Conservation (phyloP, 2,113 vertebrate genomes). For the Helogale parvula region DNA sequence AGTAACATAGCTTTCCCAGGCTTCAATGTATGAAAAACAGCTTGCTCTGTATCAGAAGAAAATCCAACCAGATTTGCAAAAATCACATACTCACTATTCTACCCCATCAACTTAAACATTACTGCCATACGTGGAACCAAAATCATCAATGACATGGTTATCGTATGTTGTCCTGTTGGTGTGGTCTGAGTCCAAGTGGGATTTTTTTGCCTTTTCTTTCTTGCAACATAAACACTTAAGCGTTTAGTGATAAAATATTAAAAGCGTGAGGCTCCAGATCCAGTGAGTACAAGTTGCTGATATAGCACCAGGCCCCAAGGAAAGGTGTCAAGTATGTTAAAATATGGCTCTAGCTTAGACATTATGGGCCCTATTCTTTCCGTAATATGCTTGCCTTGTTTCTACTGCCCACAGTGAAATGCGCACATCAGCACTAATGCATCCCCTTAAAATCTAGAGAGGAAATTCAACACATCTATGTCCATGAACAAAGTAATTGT, state of each 20-base stretch:
- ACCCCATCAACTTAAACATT: conserved; percentile 63
- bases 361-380: conserved; percentile 45
- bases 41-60: conserved; percentile 82
- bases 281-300: conserved; percentile 66
- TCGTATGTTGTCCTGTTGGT: background rate
- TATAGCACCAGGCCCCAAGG: conserved; percentile 51
- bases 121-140: conserved; percentile 60
- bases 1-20: conserved; percentile 89
- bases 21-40: conserved; percentile 88
- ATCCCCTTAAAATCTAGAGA: conserved; percentile 32
- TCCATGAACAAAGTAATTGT: conserved; percentile 59
- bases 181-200: conserved; percentile 16
- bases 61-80: conserved; percentile 78
- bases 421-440: conserved; percentile 23
- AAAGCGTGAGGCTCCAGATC: conserved; percentile 70
- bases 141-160: conserved; percentile 60
- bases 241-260: conserved; percentile 80
- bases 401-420: conserved; percentile 50
- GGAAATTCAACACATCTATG: conserved; percentile 45
- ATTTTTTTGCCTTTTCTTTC: conserved; percentile 66
- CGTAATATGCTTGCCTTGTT: conserved; percentile 58
- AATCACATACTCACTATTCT: conserved; percentile 66
- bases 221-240: conserved; percentile 77
- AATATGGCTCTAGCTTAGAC: conserved; percentile 69
- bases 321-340: conserved; percentile 76